Base-by-base conservation (phyloP, 2,888 invertebrate species). In the Pyralis farinalis region DNA sequence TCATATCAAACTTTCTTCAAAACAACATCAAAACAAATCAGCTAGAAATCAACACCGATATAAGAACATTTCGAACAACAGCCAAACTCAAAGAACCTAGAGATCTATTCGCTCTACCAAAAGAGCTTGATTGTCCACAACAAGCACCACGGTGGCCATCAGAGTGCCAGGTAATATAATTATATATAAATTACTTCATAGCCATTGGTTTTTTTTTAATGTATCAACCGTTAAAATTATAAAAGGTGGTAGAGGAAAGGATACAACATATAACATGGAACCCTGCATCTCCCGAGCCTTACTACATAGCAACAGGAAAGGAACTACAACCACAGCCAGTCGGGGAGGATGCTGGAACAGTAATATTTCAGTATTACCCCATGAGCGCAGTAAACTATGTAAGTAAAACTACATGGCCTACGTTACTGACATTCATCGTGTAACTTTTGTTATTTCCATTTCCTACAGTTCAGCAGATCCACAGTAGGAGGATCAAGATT, bases 361-460 rank as follows among this genome's bases (percentile, higher is more conserved):
- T 96, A 10, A 93, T 96, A 43, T 97, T 93, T 75, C 94, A 94
- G 63, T 97, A 97, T 70, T 94, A 93, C 68, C 96, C 96, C 7
- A 94, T 94, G 83, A 95, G 95, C 71, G 94, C 95, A 40, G 96
- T 96, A 12, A 96, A 96, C 82, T 97, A 96, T 79, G 96, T 97
- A 82, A 92, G 94, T 64, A 16, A 1, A 29, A 27, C 12, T 6
- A 30, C 35, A 40, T 12, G 28, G 37, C 31, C 42, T 25, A 30
- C 39, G 33, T 37, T 11, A 12, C 9, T 31, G 11, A 28, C 9
- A 7, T 8, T 32, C 27, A 30, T 27, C 32, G 7, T 7, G 7
- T 7, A 1, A 1, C 8, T 7, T 12, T 11, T 12, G 12, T 6
- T 12, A 10, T 8, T 32, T n/a, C 31, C 29, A 10, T 31, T 20